A percentile compares a stretch with the other conserved stretches of the same genome.
Evolutionary conservation across 2,797 vertebrate genomes (phyloP).

Genomic region (Microctenopoma lineatum): DNA sequence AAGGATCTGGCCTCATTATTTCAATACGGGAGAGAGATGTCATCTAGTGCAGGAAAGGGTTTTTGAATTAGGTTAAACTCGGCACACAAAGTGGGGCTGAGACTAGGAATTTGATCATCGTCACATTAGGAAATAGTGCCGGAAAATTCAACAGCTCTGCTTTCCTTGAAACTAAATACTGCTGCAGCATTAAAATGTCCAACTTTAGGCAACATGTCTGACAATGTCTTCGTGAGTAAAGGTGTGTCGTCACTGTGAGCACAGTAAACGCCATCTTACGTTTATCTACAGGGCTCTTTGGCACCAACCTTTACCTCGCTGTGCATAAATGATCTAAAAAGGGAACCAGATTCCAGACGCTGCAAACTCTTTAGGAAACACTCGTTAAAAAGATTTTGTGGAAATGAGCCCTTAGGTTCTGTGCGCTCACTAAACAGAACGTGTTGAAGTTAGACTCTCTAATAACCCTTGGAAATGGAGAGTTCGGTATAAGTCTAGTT

Average conservation of each 20-base stretch:
- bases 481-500: constrained; percentile 46
- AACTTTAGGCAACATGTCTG: constrained; percentile 38
- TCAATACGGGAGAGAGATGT: constrained; percentile 68
- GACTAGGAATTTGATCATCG: constrained; percentile 57
- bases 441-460: constrained; percentile 51
- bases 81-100: constrained; percentile 53
- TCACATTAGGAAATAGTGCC: constrained; percentile 42
- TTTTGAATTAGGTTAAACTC: constrained; percentile 73
- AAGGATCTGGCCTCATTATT: constrained; percentile 75
- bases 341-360: constrained; percentile 27
- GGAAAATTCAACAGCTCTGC: constrained; percentile 46
- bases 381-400: constrained; percentile 41
- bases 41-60: constrained; percentile 50
- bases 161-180: constrained; percentile 50
- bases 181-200: constrained; percentile 37
- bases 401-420: constrained; percentile 44
- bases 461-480: constrained; percentile 56
- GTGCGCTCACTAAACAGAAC: constrained; percentile 51
- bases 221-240: constrained; percentile 56
- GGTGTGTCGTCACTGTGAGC: constrained; percentile 39
- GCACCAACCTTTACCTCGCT: constrained; percentile 58
- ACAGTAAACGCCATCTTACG: constrained; percentile 50
- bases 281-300: constrained; percentile 58
- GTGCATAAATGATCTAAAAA: constrained; percentile 60
- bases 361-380: constrained; percentile 38